phyloP scores from a whole-genome alignment of 1,140 invertebrate species.

The Atta colombica region DNA sequence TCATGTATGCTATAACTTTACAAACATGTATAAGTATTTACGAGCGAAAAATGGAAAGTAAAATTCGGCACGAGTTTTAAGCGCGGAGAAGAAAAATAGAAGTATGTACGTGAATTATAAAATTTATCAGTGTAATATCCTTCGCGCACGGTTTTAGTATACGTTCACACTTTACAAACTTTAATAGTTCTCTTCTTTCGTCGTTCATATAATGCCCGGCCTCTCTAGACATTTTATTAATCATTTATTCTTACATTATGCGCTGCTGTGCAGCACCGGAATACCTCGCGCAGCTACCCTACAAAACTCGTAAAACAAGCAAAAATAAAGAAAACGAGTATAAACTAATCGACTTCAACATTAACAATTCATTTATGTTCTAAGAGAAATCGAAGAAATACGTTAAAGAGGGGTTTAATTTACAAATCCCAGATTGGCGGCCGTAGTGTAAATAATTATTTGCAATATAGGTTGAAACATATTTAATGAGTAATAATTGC shows the following conservation, averaged over 20 bases:
- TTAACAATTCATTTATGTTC: slow-evolving; percentile 55
- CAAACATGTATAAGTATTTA: slow-evolving; percentile 40
- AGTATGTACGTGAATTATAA: slow-evolving; percentile 58
- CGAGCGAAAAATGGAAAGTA: neutral
- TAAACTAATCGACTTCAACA: slow-evolving; percentile 56
- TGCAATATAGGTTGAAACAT: slow-evolving; percentile 85
- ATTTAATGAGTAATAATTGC: slow-evolving; percentile 86
- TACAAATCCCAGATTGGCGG: slow-evolving; percentile 53
- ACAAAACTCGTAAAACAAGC: slow-evolving; percentile 59
- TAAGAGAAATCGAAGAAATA: slow-evolving; percentile 70
- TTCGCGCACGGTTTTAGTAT: slow-evolving; percentile 42
- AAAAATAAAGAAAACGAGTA: slow-evolving; percentile 65
- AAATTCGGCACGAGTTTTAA: slow-evolving; percentile 42
- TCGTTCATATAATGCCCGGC: slow-evolving; percentile 79
- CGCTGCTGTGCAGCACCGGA: slow-evolving; percentile 79
- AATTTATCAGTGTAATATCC: slow-evolving; percentile 57
- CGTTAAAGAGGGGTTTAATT: slow-evolving; percentile 63
- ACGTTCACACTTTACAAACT: slow-evolving; percentile 59
- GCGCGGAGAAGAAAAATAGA: slow-evolving; percentile 53
- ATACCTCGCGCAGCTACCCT: slow-evolving; percentile 79
- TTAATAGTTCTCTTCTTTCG: slow-evolving; percentile 48
- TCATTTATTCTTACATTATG: slow-evolving; percentile 80
- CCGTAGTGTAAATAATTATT: slow-evolving; percentile 80
- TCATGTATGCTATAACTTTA: slow-evolving; percentile 57
- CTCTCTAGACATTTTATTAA: slow-evolving; percentile 79